Conservation (phyloP, 2,888 invertebrate species). For the Cephus nigrinus region DNA sequence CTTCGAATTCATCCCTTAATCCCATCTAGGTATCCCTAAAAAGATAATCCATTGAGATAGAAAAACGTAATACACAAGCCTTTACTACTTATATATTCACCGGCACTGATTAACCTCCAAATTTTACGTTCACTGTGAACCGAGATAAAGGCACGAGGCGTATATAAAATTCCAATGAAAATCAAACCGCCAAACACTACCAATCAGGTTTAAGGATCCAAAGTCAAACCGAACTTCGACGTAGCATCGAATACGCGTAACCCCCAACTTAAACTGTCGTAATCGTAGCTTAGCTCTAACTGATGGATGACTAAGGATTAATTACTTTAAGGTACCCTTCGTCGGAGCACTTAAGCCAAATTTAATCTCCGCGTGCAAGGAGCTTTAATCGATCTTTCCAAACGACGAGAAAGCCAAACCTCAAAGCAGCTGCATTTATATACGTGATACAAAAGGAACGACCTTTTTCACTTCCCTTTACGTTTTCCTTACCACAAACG, state of each 20-base stretch:
- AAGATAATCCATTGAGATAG: not conserved
- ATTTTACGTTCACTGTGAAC: not conserved
- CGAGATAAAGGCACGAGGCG: not conserved
- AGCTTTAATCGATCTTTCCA: not conserved
- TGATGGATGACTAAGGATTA: conserved; percentile 47
- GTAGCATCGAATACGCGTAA: not conserved
- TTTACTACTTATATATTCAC: not conserved
- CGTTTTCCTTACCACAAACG: not conserved
- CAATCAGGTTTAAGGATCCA: not conserved
- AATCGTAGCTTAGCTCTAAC: conserved; percentile 46
- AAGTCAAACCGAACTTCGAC: not conserved
- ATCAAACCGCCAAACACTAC: not conserved
- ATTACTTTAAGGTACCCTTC: conserved; percentile 23
- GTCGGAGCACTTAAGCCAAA: not conserved
- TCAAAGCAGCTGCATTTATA: not conserved
- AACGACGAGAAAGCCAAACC: not conserved
- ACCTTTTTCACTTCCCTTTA: not conserved
- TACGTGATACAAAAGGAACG: not conserved
- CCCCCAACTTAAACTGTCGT: conserved; percentile 40
- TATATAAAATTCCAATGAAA: not conserved
- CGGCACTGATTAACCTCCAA: not conserved
- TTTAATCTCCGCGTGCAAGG: conserved; percentile 5
- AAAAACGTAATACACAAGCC: not conserved
- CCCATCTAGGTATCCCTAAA: not conserved
- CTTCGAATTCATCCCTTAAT: not conserved